Conservation (phyloP, 2,888 invertebrate genomes). For the Archaeoteleia sp. region DNA sequence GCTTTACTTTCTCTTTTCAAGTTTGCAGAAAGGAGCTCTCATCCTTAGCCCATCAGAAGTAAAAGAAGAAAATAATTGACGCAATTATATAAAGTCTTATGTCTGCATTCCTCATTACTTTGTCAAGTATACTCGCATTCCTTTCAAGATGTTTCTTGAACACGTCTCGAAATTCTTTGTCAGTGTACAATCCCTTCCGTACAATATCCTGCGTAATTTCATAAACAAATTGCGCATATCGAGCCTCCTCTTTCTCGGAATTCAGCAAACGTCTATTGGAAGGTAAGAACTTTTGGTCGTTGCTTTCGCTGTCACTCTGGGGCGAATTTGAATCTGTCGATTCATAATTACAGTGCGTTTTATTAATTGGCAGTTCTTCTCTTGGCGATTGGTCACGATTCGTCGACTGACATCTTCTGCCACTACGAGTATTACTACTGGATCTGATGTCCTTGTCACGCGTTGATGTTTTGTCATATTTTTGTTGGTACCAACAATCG, state of each 20-base stretch:
- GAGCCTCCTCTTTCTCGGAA: slow-evolving; percentile 61
- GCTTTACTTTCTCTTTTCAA: no score
- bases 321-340: slow-evolving; percentile 32
- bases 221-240: slow-evolving; percentile 74
- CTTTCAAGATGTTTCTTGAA: slow-evolving; percentile 76
- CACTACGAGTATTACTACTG: background rate
- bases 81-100: no score
- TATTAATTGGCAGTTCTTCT: background rate
- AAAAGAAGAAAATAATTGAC: slow-evolving; percentile 7
- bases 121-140: slow-evolving; percentile 74
- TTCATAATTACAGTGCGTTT: slow-evolving; percentile 13
- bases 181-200: slow-evolving; percentile 76
- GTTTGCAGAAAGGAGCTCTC: no score
- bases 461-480: slow-evolving; percentile 26
- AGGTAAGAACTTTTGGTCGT: slow-evolving; percentile 10
- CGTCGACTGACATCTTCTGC: background rate
- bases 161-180: slow-evolving; percentile 76
- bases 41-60: no score
- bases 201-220: slow-evolving; percentile 79
- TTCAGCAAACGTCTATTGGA: slow-evolving; percentile 27
- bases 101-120: no score
- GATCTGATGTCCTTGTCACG: background rate
- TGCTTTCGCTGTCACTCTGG: slow-evolving; percentile 22
- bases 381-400: slow-evolving; percentile 28
- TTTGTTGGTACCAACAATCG: slow-evolving; percentile 41